Evolutionary conservation across 2,113 vertebrate species (phyloP), one percentile per base, ranked within the genome.

Genomic region (Gracilinanus agilis): DNA sequence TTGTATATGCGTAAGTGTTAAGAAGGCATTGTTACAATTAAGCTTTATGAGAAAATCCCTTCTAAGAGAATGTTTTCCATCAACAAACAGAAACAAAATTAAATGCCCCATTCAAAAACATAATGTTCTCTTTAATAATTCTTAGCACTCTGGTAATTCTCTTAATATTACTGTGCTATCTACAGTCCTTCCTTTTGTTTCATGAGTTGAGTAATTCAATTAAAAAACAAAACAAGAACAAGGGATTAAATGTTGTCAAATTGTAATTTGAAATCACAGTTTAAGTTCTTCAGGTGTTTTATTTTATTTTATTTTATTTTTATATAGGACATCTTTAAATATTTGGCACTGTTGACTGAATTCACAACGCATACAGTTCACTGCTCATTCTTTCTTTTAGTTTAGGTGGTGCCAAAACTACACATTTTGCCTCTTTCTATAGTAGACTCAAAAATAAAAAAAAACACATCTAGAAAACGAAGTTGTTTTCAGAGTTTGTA

Each of bases 161-260:
- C 90, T 94, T 98, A 97, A 96, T 58, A 93, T 95, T 96, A 94
- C 29, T 92, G 83, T 94, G 0, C 44, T 96, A 96, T 96, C 97
- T 98, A 94, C 93, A 98, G 97, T 95, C 90, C 61, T 89, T 97
- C 97, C 96, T 98, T 98, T 96, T 97, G 93, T 98, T 98, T 98
- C 96, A 96, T 97, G 90, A 97, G 97, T 96, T 95, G 92, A 98
- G 96, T 97, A 98, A 98, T 98, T 98, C 90, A 98, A 98, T 98
- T 98, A 98, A 96, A 98, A 98, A 94, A 98, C 97, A 98, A 98
- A 98, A 96, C 94, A 97, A 56, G 97, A 97, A 97, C 90, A 96
- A 97, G 94, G 97, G 97, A 98, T 98, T 98, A 98, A 98, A 97
- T 94, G 93, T 97, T 98, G 97, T 97, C 34, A 34, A 97, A 97